phyloP scores from a whole-genome alignment of 2,888 invertebrate species.

The Trichopria drosophilae region DNA sequence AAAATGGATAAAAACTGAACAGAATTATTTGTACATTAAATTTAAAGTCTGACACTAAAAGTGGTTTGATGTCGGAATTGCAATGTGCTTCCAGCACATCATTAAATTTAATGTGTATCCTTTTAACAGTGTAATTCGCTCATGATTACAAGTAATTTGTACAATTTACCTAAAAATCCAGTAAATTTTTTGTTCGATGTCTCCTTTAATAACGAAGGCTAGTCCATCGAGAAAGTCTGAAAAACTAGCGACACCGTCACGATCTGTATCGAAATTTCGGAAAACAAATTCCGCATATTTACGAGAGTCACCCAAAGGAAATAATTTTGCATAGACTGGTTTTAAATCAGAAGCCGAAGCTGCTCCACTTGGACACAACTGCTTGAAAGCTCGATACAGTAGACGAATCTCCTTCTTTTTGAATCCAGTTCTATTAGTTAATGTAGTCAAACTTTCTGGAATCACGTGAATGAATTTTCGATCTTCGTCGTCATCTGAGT shows the following conservation, averaged over 20 bases:
- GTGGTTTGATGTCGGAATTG: too few species aligned
- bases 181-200: slow-evolving; percentile 45
- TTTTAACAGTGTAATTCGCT: too few species aligned
- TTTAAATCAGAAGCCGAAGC: slow-evolving; percentile 45
- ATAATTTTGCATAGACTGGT: slow-evolving; percentile 50
- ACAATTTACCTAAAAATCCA: slow-evolving; percentile 50
- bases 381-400: slow-evolving; percentile 50
- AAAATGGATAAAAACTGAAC: too few species aligned
- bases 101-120: too few species aligned
- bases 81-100: too few species aligned
- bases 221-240: slow-evolving; percentile 44
- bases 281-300: slow-evolving; percentile 52
- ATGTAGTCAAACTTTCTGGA: slow-evolving; percentile 42
- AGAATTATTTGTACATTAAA: too few species aligned
- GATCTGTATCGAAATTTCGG: slow-evolving; percentile 48
- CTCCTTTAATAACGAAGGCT: slow-evolving; percentile 46
- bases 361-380: slow-evolving; percentile 48
- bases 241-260: slow-evolving; percentile 49
- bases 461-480: slow-evolving; percentile 33
- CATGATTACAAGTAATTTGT: too few species aligned
- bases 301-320: slow-evolving; percentile 49
- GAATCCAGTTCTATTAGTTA: slow-evolving; percentile 47
- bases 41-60: too few species aligned
- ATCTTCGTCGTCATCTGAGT: slow-evolving; percentile 30
- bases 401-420: slow-evolving; percentile 45